A percentile compares a stretch with the other conserved stretches of the same genome.
These are phyloP conservation scores for Cyanoderma ruficeps DNA, from an alignment of 2,113 vertebrate species.

Conservation along the genomic window DNA sequence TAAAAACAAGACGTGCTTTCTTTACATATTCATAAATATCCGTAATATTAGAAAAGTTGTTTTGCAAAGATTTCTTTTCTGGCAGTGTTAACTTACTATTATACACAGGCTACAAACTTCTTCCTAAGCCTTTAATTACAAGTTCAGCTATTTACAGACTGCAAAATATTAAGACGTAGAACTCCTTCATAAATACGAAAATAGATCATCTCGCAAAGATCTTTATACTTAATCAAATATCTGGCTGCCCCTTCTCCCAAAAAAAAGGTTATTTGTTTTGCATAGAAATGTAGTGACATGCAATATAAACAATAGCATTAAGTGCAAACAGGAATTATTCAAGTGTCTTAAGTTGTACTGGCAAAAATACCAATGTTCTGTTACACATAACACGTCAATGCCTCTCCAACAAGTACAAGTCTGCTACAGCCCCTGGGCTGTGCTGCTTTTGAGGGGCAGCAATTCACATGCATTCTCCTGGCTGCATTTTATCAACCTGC, in stretches of 20 bases:
- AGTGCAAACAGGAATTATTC: constrained; percentile 86
- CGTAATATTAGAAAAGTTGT: constrained; percentile 70
- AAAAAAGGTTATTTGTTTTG: constrained; percentile 76
- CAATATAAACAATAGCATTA: constrained; percentile 76
- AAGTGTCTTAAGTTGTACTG: constrained; percentile 81
- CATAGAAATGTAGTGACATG: constrained; percentile 93
- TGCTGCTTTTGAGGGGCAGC: constrained; percentile 32
- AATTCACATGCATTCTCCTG: constrained; percentile 27
- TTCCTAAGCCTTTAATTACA: constrained; percentile 81
- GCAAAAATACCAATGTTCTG: constrained; percentile 73
- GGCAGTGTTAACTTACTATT: constrained; percentile 74
- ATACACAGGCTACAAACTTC: constrained; percentile 65
- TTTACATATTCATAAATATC: constrained; percentile 75
- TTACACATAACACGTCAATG: constrained; percentile 33
- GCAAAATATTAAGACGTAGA: constrained; percentile 88
- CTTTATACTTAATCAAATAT: constrained; percentile 81
- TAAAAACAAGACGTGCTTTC: constrained; percentile 68
- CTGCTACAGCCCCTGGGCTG: constrained; percentile 29
- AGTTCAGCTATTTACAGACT: constrained; percentile 80
- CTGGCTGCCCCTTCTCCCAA: constrained; percentile 66
- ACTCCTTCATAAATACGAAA: constrained; percentile 92
- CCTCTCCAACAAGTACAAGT: constrained; percentile 19
- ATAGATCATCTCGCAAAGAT: constrained; percentile 83
- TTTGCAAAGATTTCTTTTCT: constrained; percentile 64
- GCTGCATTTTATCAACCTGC: constrained; percentile 45